Evolutionary conservation across 2,113 vertebrate genomes (phyloP).

Genomic region (Plotosus lineatus): DNA sequence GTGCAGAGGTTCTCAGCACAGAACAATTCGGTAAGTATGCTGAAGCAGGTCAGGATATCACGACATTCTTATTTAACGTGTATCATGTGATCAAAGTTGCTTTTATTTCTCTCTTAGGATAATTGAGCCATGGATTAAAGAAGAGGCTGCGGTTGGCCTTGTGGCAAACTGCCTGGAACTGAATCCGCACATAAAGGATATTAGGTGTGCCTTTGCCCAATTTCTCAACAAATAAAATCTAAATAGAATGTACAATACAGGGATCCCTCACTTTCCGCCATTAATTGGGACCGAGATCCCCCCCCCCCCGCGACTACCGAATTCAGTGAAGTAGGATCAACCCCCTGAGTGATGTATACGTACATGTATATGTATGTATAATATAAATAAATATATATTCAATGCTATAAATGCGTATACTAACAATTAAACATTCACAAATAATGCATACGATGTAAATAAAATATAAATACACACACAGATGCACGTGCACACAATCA

Average conservation of each 20-base stretch:
- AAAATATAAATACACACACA: too few relatives aligned
- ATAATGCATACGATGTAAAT: too few relatives aligned
- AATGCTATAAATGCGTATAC: too few relatives aligned
- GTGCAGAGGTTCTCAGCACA: conserved; percentile 2
- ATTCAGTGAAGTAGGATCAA: too few relatives aligned
- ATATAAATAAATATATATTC: too few relatives aligned
- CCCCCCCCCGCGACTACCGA: too few relatives aligned
- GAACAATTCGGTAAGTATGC: conserved; percentile 51
- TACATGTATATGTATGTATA: too few relatives aligned
- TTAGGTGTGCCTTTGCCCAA: conserved; percentile 38
- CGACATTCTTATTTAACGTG: not conserved
- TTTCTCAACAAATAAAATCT: not conserved
- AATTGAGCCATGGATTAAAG: conserved; percentile 72
- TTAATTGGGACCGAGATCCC: too few relatives aligned
- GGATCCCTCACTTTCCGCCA: too few relatives aligned
- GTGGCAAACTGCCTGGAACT: conserved; percentile 58
- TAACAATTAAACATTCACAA: too few relatives aligned
- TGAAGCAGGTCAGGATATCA: not conserved
- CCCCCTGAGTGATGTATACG: too few relatives aligned
- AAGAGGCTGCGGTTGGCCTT: conserved; percentile 52
- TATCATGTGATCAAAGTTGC: not conserved
- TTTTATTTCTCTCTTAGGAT: conserved; percentile 64
- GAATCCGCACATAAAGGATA: conserved; percentile 57
- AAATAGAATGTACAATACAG: not conserved
- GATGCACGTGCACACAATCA: too few relatives aligned